Conservation (phyloP, 2,888 invertebrate species). For the Argyra leucocephala region DNA sequence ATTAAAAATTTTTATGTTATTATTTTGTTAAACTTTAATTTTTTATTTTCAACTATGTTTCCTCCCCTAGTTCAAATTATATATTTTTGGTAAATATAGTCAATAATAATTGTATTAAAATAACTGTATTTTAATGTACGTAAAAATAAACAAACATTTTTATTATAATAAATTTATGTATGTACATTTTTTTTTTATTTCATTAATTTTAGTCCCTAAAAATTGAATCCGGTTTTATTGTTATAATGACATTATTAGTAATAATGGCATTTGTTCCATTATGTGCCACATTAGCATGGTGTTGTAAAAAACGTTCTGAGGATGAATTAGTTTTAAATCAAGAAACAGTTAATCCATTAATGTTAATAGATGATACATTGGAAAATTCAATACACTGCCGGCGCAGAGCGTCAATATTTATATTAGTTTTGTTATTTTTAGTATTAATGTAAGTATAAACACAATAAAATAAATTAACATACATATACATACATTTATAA, state of each 20-base stretch:
- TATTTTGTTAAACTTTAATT: too few relatives aligned
- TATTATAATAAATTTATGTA: background rate
- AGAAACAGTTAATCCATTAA: constrained; percentile 31
- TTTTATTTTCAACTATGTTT: too few relatives aligned
- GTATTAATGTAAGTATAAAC: constrained; percentile 37
- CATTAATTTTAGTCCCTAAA: constrained; percentile 53
- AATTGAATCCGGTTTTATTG: constrained; percentile 60
- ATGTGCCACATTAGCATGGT: constrained; percentile 50
- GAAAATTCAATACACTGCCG: constrained; percentile 38
- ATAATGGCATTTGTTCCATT: constrained; percentile 58
- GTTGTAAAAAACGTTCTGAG: constrained; percentile 40
- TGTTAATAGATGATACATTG: constrained; percentile 36
- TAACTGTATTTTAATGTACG: too few relatives aligned
- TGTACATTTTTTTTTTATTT: constrained; percentile 13
- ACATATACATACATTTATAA: constrained; percentile 2
- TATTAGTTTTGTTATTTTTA: constrained; percentile 38
- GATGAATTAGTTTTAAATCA: constrained; percentile 41
- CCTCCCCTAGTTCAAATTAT: too few relatives aligned
- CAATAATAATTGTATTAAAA: too few relatives aligned
- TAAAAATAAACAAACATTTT: too few relatives aligned
- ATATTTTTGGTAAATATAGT: too few relatives aligned
- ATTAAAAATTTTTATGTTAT: too few relatives aligned
- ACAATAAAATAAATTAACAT: constrained; percentile 8
- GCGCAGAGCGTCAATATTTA: constrained; percentile 34
- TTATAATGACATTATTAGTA: constrained; percentile 52